Conservation (phyloP, 1,140 invertebrate species). For the Lepidurus couesii region DNA sequence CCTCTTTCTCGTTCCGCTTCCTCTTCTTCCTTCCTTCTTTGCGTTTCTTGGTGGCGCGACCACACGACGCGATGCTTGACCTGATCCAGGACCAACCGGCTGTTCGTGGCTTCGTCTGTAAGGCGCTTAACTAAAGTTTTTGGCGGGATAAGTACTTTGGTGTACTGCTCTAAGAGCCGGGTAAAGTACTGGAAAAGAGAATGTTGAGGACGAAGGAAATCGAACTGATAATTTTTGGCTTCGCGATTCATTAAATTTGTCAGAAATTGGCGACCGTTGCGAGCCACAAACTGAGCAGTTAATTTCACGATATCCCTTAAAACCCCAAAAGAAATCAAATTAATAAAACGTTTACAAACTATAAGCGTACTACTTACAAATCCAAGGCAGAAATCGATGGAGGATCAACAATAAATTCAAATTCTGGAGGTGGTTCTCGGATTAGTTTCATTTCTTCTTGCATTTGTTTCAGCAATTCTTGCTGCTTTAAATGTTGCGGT, state of each 20-base stretch:
- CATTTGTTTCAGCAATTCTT: conserved; percentile 81
- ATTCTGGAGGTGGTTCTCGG: conserved; percentile 90
- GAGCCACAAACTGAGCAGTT: conserved; percentile 97
- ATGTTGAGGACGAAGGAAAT: conserved; percentile 96
- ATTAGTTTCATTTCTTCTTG: conserved; percentile 69
- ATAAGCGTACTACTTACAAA: conserved; percentile 58
- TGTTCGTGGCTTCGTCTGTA: conserved; percentile 67
- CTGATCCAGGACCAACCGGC: conserved; percentile 75
- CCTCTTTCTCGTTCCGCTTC: conserved; percentile 77
- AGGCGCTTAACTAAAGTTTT: conserved; percentile 80
- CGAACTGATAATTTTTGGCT: conserved; percentile 97
- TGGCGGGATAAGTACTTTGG: conserved; percentile 88
- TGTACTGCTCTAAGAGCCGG: conserved; percentile 95
- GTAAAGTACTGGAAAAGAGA: conserved; percentile 99
- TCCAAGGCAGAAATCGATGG: conserved; percentile 98
- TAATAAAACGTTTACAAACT: conserved; percentile 33
- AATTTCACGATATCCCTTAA: conserved; percentile 93
- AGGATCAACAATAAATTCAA: conserved; percentile 96
- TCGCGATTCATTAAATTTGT: conserved; percentile 98
- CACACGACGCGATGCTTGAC: conserved; percentile 94
- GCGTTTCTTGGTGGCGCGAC: conserved; percentile 88
- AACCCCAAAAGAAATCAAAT: conserved; percentile 35
- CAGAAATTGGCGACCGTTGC: conserved; percentile 95
- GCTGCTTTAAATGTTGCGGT: conserved; percentile 70
- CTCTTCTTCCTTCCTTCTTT: conserved; percentile 87